Evolutionary conservation across 2,797 vertebrate species (phyloP).

Genomic region (Pipistrellus kuhlii): DNA sequence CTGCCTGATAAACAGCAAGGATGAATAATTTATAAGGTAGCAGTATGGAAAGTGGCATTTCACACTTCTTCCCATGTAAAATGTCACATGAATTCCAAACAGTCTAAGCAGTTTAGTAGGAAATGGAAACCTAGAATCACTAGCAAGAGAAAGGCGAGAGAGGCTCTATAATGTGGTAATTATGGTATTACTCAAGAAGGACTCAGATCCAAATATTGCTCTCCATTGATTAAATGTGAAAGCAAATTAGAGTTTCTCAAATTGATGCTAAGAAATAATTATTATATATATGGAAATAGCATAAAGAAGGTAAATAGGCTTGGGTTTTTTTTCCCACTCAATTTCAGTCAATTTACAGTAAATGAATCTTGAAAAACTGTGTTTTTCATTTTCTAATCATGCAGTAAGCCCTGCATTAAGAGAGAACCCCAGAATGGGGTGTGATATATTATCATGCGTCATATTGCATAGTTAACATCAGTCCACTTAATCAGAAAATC

Average conservation of each 20-base stretch:
- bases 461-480: slow-evolving; percentile 62
- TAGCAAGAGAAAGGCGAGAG: slow-evolving; percentile 66
- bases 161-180: slow-evolving; percentile 55
- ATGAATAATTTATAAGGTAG: slow-evolving; percentile 88
- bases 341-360: slow-evolving; percentile 78
- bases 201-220: slow-evolving; percentile 73
- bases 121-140: slow-evolving; percentile 75
- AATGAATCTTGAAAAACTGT: slow-evolving; percentile 70
- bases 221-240: slow-evolving; percentile 81
- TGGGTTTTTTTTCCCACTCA: slow-evolving; percentile 45
- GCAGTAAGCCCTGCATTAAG: slow-evolving; percentile 49
- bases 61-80: slow-evolving; percentile 84
- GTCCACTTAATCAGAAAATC: slow-evolving; percentile 67
- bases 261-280: slow-evolving; percentile 76
- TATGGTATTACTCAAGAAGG: slow-evolving; percentile 69
- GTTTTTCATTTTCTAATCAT: slow-evolving; percentile 74
- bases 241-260: slow-evolving; percentile 82
- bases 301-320: slow-evolving; percentile 62
- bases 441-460: slow-evolving; percentile 47
- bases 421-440: slow-evolving; percentile 52
- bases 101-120: slow-evolving; percentile 80
- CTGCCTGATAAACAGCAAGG: slow-evolving; percentile 84
- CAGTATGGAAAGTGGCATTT: slow-evolving; percentile 85
- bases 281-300: slow-evolving; percentile 68
- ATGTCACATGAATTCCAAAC: slow-evolving; percentile 87